These are phyloP conservation scores for Pocota personata DNA, from an alignment of 2,888 invertebrate species.

Conservation along the genomic window DNA sequence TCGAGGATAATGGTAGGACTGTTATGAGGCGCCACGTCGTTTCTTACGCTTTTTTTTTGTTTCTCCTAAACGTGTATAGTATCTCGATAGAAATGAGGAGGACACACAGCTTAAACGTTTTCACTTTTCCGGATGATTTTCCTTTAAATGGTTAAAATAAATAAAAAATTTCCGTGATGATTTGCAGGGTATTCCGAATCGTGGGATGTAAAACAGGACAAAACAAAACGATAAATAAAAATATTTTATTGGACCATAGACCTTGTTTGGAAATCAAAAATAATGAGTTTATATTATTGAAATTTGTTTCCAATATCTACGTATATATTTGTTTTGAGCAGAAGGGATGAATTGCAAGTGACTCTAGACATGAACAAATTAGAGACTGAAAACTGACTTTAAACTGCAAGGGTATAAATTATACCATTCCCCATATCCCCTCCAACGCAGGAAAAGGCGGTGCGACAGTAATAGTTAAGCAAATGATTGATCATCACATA, in stretches of 20 bases:
- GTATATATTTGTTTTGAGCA: too few species aligned
- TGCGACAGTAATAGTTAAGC: too few species aligned
- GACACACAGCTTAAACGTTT: slow-evolving; percentile 12
- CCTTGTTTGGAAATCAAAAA: background rate
- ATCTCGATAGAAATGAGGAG: background rate
- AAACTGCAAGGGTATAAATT: too few species aligned
- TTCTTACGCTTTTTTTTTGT: background rate
- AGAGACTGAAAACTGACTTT: too few species aligned
- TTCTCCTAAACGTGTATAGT: background rate
- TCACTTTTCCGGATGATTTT: slow-evolving; percentile 46
- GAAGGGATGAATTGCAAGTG: too few species aligned
- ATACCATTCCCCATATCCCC: too few species aligned
- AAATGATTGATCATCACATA: too few species aligned
- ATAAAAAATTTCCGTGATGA: slow-evolving; percentile 6
- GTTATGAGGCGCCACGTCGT: slow-evolving; percentile 47
- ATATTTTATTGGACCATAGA: background rate
- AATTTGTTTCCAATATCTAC: background rate
- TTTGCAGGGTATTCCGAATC: background rate
- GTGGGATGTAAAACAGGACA: background rate
- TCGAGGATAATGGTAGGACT: slow-evolving; percentile 29
- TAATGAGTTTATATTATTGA: background rate
- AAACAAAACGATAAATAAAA: slow-evolving; percentile 27
- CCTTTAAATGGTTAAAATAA: slow-evolving; percentile 21
- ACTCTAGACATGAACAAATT: too few species aligned
- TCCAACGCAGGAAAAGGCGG: too few species aligned